Evolutionary conservation across 2,113 vertebrate genomes (phyloP).

Genomic region (Numenius arquata): DNA sequence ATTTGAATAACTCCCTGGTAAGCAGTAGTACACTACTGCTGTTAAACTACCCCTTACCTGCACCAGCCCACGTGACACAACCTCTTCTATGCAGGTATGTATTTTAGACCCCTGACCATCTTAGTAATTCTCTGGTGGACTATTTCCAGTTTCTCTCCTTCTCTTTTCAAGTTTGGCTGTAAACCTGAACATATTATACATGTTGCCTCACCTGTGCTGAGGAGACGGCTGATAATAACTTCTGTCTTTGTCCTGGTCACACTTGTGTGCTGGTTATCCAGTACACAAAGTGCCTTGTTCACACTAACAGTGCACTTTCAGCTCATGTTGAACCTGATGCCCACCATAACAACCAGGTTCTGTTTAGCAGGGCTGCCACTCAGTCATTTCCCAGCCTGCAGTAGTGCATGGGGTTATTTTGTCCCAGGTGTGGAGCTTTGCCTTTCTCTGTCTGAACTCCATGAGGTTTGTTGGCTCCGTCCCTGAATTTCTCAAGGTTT

Average conservation of each 20-base stretch:
- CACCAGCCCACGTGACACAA: not conserved
- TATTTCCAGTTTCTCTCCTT: not conserved
- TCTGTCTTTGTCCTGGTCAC: not conserved
- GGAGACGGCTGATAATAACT: not conserved
- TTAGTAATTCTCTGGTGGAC: not conserved
- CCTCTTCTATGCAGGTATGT: fast-evolving
- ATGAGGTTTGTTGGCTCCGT: not conserved
- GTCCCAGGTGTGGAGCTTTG: not conserved
- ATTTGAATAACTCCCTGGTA: fast-evolving
- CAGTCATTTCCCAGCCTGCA: not conserved
- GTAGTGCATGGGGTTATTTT: not conserved
- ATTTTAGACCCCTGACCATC: not conserved
- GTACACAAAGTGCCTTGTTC: not conserved
- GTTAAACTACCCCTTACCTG: not conserved
- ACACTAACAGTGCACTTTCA: not conserved
- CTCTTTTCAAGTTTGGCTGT: not conserved
- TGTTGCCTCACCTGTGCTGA: not conserved
- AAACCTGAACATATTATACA: fast-evolving
- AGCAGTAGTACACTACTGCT: fast-evolving
- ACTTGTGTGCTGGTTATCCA: not conserved
- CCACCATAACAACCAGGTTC: not conserved
- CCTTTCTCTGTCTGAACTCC: not conserved
- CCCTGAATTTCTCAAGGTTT: not conserved
- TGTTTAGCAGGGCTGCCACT: not conserved
- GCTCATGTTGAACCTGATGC: fast-evolving